Conservation (phyloP, 2,113 vertebrate species). For the Fulmarus glacialis region DNA sequence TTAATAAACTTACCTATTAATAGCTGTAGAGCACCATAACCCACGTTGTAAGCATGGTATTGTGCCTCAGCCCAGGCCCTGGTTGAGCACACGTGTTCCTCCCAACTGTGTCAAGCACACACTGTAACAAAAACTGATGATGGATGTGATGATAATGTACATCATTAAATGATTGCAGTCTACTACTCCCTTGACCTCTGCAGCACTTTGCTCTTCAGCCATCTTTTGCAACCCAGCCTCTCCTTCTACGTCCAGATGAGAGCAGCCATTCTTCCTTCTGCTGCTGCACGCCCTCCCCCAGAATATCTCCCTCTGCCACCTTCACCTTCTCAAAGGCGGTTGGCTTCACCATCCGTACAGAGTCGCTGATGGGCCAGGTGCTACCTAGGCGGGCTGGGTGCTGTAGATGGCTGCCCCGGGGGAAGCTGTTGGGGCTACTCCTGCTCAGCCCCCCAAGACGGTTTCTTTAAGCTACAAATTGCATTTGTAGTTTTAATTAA, state of each 20-base stretch:
- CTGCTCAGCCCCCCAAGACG: not conserved
- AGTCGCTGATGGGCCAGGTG: fast-evolving
- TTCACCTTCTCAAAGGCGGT: not conserved
- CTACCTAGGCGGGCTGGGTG: not conserved
- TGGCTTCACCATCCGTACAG: fast-evolving
- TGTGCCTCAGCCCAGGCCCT: not conserved
- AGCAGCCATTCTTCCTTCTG: not conserved
- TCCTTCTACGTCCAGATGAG: not conserved
- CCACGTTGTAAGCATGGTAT: too few relatives aligned
- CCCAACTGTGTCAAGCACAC: not conserved
- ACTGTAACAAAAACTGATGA: not conserved
- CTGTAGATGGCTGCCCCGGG: fast-evolving
- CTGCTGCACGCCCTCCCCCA: not conserved
- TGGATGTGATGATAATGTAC: not conserved
- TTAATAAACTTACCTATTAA: not conserved
- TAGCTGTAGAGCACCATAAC: not conserved
- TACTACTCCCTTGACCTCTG: not conserved
- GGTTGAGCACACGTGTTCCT: fast-evolving
- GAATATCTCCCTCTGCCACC: not conserved
- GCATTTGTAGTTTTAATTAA: not conserved
- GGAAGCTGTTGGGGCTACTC: not conserved
- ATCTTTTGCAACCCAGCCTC: not conserved
- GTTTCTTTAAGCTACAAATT: not conserved
- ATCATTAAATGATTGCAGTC: not conserved
- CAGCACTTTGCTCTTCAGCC: not conserved